Conservation (phyloP, 2,113 vertebrate species). For the Dryoscopus gambensis region DNA sequence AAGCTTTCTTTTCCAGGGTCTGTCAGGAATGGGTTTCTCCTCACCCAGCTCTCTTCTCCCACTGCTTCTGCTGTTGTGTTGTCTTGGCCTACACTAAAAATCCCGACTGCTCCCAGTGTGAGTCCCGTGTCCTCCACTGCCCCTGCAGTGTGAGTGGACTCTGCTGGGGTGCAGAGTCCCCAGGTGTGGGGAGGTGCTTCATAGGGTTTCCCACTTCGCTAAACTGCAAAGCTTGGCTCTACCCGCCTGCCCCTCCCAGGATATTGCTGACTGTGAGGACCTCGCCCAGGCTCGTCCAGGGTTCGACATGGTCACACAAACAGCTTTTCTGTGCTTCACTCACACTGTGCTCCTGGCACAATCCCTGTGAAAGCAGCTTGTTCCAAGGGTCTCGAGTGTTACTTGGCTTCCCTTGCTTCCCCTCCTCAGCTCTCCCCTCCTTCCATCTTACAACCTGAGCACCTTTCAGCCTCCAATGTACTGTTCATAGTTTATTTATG, state of each 20-base stretch:
- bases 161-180: background rate
- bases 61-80: background rate
- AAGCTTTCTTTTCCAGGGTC: background rate
- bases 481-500: background rate
- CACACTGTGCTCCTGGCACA: background rate
- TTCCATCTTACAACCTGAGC: background rate
- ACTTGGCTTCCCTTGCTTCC: background rate
- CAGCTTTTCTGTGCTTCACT: background rate
- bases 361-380: background rate
- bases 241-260: background rate
- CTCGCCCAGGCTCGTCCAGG: background rate
- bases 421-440: background rate
- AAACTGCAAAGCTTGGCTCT: background rate
- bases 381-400: background rate
- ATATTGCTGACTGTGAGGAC: background rate
- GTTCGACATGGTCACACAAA: background rate
- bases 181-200: background rate
- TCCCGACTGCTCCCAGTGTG: background rate
- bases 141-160: background rate
- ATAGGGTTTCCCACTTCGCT: background rate
- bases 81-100: background rate
- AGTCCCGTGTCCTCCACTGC: fast-evolving
- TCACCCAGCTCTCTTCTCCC: background rate
- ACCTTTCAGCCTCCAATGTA: background rate
- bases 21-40: background rate